Evolutionary conservation across 2,797 vertebrate genomes (phyloP).

Genomic region (Loris lydekkerianus): DNA sequence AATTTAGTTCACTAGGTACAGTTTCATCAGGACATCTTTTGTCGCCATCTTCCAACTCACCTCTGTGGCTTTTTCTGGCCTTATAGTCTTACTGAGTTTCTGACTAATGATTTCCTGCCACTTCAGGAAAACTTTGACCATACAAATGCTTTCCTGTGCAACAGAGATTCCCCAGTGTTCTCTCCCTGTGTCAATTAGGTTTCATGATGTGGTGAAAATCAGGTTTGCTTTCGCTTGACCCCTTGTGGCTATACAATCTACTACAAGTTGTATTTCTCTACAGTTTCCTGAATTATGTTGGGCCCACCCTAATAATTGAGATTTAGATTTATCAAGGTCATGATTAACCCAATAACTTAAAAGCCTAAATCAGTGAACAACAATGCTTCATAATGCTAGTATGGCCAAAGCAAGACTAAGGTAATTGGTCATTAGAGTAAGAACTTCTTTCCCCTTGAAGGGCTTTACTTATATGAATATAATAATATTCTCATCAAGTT

Average conservation of each 20-base stretch:
- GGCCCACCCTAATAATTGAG: not conserved
- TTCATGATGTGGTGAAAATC: not conserved
- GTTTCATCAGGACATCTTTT: not conserved
- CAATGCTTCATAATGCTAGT: not conserved
- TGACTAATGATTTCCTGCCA: not conserved
- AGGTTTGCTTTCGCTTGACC: not conserved
- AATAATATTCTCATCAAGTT: not conserved
- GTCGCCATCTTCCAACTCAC: not conserved
- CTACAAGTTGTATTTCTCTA: not conserved
- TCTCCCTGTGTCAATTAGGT: not conserved
- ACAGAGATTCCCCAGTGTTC: not conserved
- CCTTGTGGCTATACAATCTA: not conserved
- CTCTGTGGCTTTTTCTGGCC: not conserved
- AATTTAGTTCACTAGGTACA: not conserved
- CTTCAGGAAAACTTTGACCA: not conserved
- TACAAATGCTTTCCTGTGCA: not conserved
- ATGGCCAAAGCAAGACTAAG: not conserved
- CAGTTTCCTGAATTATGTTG: not conserved
- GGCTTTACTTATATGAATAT: not conserved
- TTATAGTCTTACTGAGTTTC: not conserved
- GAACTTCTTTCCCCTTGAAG: not conserved
- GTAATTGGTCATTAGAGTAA: slow-evolving; percentile 23
- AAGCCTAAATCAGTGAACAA: slow-evolving; percentile 2
- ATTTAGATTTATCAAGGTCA: not conserved
- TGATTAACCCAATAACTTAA: not conserved